Evolutionary conservation across 2,888 invertebrate genomes (phyloP).

Genomic region (Stictocephala bisonia): DNA sequence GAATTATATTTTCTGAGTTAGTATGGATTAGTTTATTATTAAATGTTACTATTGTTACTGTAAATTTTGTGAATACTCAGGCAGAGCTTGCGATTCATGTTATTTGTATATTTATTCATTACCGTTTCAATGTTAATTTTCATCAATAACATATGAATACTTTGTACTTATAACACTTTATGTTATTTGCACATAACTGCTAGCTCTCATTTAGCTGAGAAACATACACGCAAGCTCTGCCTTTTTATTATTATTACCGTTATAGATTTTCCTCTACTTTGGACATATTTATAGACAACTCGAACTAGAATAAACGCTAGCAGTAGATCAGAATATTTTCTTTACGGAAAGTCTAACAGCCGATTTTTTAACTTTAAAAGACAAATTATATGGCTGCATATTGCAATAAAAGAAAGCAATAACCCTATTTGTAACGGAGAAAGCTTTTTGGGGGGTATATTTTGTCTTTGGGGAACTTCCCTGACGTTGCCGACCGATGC

Average conservation of each 20-base stretch:
- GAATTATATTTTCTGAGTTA: slow-evolving; percentile 37
- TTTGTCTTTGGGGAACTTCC: slow-evolving; percentile 38
- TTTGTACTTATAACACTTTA: not conserved
- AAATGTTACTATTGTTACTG: slow-evolving; percentile 43
- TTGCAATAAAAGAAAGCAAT: slow-evolving; percentile 48
- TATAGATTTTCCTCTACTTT: slow-evolving; percentile 35
- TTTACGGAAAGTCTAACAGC: slow-evolving; percentile 43
- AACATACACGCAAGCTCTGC: not conserved
- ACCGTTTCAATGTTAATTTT: too few species aligned
- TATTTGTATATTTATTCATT: too few species aligned
- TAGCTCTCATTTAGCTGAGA: not conserved
- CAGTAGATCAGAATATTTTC: slow-evolving; percentile 44
- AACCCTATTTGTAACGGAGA: slow-evolving; percentile 43
- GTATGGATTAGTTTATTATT: slow-evolving; percentile 37
- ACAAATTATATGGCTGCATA: slow-evolving; percentile 44
- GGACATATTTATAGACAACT: slow-evolving; percentile 41
- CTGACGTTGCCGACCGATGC: too few species aligned
- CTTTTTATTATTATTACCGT: slow-evolving; percentile 38
- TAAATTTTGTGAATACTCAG: slow-evolving; percentile 47
- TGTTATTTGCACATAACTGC: not conserved
- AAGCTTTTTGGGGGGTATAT: slow-evolving; percentile 46
- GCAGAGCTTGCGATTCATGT: slow-evolving; percentile 9
- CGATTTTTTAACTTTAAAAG: slow-evolving; percentile 46
- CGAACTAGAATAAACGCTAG: slow-evolving; percentile 43
- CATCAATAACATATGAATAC: too few species aligned